phyloP scores from a whole-genome alignment of 2,888 invertebrate species.

The Drosophila mettleri region DNA sequence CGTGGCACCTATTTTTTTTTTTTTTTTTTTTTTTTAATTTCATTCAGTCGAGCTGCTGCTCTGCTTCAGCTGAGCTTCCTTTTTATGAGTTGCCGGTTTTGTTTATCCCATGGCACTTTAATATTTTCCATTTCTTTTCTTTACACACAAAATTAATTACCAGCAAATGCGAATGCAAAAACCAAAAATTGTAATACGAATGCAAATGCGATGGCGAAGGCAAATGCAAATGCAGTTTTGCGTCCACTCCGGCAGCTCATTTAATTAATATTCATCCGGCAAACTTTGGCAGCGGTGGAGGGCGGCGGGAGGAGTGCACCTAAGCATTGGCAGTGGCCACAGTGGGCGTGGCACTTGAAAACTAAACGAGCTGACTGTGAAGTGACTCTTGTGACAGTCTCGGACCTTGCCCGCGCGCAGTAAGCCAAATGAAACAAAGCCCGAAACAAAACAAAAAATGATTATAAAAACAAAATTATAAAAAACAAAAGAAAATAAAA shows the following conservation, averaged over 20 bases:
- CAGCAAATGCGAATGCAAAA: slow-evolving; percentile 60
- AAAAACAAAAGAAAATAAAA: slow-evolving; percentile 23
- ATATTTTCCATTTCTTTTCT: slow-evolving; percentile 32
- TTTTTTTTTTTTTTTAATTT: slow-evolving; percentile 55
- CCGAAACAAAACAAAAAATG: slow-evolving; percentile 16
- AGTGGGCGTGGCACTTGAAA: slow-evolving; percentile 53
- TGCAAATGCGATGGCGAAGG: slow-evolving; percentile 38
- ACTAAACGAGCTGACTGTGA: slow-evolving; percentile 53
- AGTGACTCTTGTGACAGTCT: slow-evolving; percentile 72
- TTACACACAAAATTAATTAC: slow-evolving; percentile 71
- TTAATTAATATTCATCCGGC: slow-evolving; percentile 76
- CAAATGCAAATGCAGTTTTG: slow-evolving; percentile 68
- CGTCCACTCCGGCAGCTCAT: slow-evolving; percentile 68
- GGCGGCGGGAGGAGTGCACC: slow-evolving; percentile 5
- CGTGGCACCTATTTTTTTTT: slow-evolving; percentile 41
- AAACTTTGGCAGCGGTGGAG: slow-evolving; percentile 46
- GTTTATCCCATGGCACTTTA: slow-evolving; percentile 49
- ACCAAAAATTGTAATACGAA: slow-evolving; percentile 36
- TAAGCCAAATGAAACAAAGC: slow-evolving; percentile 29
- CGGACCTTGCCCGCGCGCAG: slow-evolving; percentile 46
- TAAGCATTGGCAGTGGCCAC: slow-evolving; percentile 10
- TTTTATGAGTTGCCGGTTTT: slow-evolving; percentile 40
- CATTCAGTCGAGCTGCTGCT: slow-evolving; percentile 43
- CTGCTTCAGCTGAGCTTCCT: slow-evolving; percentile 10
- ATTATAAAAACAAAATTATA: slow-evolving; percentile 22